Percentiles rank a stretch among this genome's conserved stretches.
These are phyloP conservation scores for Hemichromis elongatus DNA, from an alignment of 2,113 vertebrate genomes.

Conservation along the genomic window DNA sequence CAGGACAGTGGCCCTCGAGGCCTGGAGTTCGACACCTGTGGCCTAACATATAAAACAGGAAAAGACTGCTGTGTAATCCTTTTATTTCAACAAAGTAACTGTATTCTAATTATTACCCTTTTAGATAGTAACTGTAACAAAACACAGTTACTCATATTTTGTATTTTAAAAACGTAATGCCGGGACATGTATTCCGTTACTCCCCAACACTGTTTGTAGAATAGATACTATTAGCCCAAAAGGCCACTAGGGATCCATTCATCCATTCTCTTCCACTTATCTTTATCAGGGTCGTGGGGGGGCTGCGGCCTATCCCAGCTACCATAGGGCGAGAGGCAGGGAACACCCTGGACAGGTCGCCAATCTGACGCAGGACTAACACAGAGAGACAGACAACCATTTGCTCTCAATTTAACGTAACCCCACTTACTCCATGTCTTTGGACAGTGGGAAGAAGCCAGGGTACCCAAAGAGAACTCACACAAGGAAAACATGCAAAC, in stretches of 20 bases:
- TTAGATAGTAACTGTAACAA: too few species aligned
- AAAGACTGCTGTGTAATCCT: too few species aligned
- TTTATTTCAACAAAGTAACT: too few species aligned
- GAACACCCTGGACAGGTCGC: not conserved
- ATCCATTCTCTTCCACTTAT: not conserved
- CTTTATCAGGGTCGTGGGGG: not conserved
- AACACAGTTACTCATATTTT: too few species aligned
- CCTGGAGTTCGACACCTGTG: too few species aligned
- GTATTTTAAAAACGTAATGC: too few species aligned
- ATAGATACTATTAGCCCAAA: not conserved
- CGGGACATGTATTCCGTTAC: too few species aligned
- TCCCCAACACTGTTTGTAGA: too few species aligned
- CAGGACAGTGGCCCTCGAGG: too few species aligned
- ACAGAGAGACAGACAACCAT: not conserved
- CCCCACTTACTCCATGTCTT: not conserved
- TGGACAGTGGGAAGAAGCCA: not conserved
- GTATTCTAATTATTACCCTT: too few species aligned
- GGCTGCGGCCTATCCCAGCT: not conserved
- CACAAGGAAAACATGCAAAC: not conserved
- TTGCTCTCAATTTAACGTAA: not conserved
- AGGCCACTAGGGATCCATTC: not conserved
- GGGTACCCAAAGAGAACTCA: not conserved
- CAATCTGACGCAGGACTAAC: not conserved
- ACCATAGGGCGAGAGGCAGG: not conserved
- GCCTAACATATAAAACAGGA: too few species aligned